A percentile compares a stretch with the other conserved stretches of the same genome.
Evolutionary conservation across 2,888 invertebrate genomes (phyloP).

Genomic region (Smittia aterrima): DNA sequence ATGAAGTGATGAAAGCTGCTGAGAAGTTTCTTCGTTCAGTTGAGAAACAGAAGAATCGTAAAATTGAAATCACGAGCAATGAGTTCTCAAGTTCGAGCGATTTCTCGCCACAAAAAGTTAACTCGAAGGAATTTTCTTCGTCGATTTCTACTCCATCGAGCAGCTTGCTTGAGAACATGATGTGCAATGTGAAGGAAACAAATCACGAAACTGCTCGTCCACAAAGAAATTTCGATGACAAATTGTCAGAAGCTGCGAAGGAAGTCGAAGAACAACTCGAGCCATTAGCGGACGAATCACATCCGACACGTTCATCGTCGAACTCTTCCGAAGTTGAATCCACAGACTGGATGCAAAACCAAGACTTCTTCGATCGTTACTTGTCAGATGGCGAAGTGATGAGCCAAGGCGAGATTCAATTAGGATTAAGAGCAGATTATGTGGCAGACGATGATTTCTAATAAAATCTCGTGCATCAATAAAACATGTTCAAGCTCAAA

Average conservation of each 20-base stretch:
- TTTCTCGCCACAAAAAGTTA: background rate
- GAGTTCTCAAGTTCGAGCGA: background rate
- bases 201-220: background rate
- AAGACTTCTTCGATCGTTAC: background rate
- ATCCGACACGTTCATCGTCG: background rate
- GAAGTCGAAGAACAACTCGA: background rate
- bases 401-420: slow-evolving; percentile 18
- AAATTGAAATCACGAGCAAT: background rate
- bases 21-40: slow-evolving; percentile 22
- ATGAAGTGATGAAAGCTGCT: slow-evolving; percentile 9
- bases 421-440: background rate
- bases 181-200: background rate
- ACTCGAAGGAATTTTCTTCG: background rate
- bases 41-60: background rate
- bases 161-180: background rate
- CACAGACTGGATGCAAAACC: background rate
- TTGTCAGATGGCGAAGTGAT: slow-evolving; percentile 18
- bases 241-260: background rate
- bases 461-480: background rate
- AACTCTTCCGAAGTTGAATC: background rate
- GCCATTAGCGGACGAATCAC: background rate
- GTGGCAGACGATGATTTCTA: background rate
- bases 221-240: background rate
- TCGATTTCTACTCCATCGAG: background rate
- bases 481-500: no score